Evolutionary conservation across 2,797 vertebrate species (phyloP).

Genomic region (Agapornis canus): DNA sequence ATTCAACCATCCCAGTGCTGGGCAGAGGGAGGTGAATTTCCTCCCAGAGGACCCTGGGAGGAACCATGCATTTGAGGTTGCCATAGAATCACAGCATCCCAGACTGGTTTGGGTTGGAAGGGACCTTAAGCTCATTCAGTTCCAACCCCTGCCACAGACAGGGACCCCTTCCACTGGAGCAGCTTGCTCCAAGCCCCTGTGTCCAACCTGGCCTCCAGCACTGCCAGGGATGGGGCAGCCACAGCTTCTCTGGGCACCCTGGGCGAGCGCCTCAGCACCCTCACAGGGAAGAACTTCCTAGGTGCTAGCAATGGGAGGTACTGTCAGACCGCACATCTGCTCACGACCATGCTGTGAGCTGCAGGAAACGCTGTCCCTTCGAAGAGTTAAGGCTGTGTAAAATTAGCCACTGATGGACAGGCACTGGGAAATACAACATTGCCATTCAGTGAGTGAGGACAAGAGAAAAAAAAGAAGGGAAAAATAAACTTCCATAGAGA

Average conservation of each 20-base stretch:
- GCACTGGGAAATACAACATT: background rate
- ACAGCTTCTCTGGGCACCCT: background rate
- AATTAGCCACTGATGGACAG: background rate
- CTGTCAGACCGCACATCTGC: background rate
- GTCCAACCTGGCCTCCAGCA: too few species aligned
- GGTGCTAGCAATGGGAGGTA: background rate
- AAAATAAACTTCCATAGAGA: background rate
- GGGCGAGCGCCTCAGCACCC: background rate
- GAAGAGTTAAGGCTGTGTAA: background rate
- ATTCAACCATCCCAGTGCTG: too few species aligned
- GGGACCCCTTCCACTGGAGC: background rate
- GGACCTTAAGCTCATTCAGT: background rate
- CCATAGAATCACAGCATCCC: background rate
- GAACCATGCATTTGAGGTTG: rapidly evolving
- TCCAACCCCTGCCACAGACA: background rate
- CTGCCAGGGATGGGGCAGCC: too few species aligned
- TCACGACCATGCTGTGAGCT: background rate
- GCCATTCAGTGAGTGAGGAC: background rate
- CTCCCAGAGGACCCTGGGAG: too few species aligned
- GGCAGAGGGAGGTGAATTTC: background rate
- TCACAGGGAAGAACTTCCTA: background rate
- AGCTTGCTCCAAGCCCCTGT: background rate
- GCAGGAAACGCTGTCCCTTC: background rate
- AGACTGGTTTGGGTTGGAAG: background rate
- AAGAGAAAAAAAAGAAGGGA: background rate